A percentile compares a stretch with the other conserved stretches of the same genome.
Evolutionary conservation across 2,888 invertebrate genomes (phyloP).

Genomic region (Drosophila affinis): DNA sequence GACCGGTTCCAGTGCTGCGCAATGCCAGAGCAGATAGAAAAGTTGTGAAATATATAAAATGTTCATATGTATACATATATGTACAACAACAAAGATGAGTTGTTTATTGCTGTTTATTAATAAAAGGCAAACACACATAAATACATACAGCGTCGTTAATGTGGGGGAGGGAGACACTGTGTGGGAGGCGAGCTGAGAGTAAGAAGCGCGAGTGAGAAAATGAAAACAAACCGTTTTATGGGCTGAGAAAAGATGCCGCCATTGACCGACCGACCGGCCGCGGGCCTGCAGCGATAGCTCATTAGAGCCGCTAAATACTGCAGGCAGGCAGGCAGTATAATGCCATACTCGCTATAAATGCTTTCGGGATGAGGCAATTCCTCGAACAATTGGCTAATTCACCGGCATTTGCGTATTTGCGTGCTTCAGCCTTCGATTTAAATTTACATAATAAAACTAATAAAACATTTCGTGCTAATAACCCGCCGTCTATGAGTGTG

Average conservation of each 20-base stretch:
- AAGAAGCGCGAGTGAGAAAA: background rate
- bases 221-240: conserved; percentile 12
- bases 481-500: conserved; percentile 30
- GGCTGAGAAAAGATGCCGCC: conserved; percentile 17
- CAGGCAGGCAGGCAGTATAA: background rate
- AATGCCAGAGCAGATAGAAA: background rate
- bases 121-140: conserved; percentile 21
- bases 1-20: conserved; percentile 19
- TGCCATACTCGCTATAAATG: background rate
- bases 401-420: conserved; percentile 37
- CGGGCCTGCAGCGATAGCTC: conserved; percentile 14
- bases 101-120: conserved; percentile 42
- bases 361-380: conserved; percentile 1
- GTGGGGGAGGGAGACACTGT: background rate
- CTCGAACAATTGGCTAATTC: conserved; percentile 29
- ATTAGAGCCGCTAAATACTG: conserved; percentile 12
- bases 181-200: conserved; percentile 6
- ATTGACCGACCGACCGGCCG: conserved; percentile 22
- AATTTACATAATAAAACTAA: conserved; percentile 53
- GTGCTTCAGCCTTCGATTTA: conserved; percentile 41
- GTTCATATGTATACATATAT: background rate
- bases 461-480: conserved; percentile 42
- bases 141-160: background rate
- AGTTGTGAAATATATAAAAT: conserved; percentile 9
- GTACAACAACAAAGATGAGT: conserved; percentile 16